Base-by-base conservation (phyloP, 2,888 invertebrate species). In the Endomychus coccineus region DNA sequence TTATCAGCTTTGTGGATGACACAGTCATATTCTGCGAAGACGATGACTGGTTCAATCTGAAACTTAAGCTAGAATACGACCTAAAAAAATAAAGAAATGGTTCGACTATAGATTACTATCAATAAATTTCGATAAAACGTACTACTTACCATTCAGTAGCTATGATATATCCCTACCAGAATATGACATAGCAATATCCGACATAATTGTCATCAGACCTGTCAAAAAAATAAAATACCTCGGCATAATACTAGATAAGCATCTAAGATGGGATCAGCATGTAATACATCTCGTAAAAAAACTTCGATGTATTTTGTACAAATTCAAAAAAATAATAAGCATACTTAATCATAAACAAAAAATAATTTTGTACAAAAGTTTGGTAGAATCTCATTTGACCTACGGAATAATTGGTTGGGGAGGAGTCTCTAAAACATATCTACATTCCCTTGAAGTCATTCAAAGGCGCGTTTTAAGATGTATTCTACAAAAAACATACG, bases 231-330 rank as follows among this genome's bases (percentile, higher is more conserved):
- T 27, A n/a, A 27, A 27, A 12, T 5, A 27, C 29, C 15, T 29
- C 11, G 16, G 14, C 5, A 16, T 29, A 15, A 29, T 29, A 11
- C 7, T 29, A 3, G 14, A 29, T 3, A 15, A 15, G 4, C 29
- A 29, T 15, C 4, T 15, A n/a, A 29, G 29, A 16, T 29, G 29
- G 29, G 15, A 29, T 16, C 9, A 29, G 10, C 15, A 29, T 16
- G 16, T 29, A 16, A 11, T 15, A 29, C 15, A 29, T 16, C 11
- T 16, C 2, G 29, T 29, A 3, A 29, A 29, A 13, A 29, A 29
- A 15, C 3, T 29, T 12, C 12, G 14, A 16, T 15, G 15, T 29
- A 15, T 29, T 15, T 4, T 29, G 11, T 29, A 16, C 16, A 29
- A 15, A 13, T 29, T 15, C 7, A 15, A 29, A 15, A 2, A 11